Percentiles rank a stretch among this genome's conserved stretches.
Evolutionary conservation across 92 coral and sea anemone species (phyloP).

Genomic region (Siderastrea siderea): DNA sequence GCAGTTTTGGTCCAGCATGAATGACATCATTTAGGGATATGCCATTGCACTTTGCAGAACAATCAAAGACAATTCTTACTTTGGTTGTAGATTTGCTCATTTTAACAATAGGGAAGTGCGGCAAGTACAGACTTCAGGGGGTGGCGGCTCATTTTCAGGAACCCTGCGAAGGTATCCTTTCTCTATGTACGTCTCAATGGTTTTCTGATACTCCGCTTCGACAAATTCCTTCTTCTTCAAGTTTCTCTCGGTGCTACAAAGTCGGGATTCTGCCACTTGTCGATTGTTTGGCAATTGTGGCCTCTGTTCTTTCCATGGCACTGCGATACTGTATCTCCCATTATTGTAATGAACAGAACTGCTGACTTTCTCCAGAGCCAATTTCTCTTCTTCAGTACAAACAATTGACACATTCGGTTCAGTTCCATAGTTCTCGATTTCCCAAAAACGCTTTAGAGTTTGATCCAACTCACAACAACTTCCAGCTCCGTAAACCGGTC

Average conservation of each 20-base stretch:
- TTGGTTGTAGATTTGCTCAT: slow-evolving; percentile 77
- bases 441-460: slow-evolving; percentile 71
- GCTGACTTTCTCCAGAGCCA: slow-evolving; percentile 48
- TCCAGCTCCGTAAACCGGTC: too few species aligned
- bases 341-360: slow-evolving; percentile 21
- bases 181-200: slow-evolving; percentile 55
- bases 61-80: slow-evolving; percentile 69
- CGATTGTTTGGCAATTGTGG: slow-evolving; percentile 50
- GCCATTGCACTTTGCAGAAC: slow-evolving; percentile 60
- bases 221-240: slow-evolving; percentile 38
- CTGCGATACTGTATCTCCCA: slow-evolving; percentile 44
- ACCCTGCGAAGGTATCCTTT: slow-evolving; percentile 64
- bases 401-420: not conserved
- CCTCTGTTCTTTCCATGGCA: slow-evolving; percentile 65
- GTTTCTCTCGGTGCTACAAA: slow-evolving; percentile 57
- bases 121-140: slow-evolving; percentile 63
- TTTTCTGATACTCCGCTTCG: slow-evolving; percentile 53
- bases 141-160: slow-evolving; percentile 36
- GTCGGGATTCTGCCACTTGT: slow-evolving; percentile 42
- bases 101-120: slow-evolving; percentile 70
- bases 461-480: slow-evolving; percentile 55
- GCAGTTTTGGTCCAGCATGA: slow-evolving; percentile 71
- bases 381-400: slow-evolving; percentile 57
- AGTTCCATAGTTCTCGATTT: slow-evolving; percentile 67
- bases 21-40: slow-evolving; percentile 69